Percentiles rank a stretch among this genome's conserved stretches.
phyloP scores from a whole-genome alignment of 2,113 vertebrate genomes.

The Rostratula benghalensis region DNA sequence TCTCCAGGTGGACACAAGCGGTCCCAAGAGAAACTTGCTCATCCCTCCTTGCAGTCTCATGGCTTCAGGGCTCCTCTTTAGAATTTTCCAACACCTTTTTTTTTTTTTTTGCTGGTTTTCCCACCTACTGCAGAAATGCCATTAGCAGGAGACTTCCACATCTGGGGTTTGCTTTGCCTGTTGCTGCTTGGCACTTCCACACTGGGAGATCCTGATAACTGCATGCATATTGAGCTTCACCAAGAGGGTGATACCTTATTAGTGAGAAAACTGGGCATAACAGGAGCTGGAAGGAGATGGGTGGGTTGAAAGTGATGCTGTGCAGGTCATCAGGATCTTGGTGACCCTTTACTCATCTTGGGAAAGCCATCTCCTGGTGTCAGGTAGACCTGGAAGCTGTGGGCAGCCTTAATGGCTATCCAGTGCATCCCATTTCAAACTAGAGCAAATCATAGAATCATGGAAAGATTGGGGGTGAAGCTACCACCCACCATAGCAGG shows the following conservation, averaged over 20 bases:
- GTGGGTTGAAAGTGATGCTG: neutral
- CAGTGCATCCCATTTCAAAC: neutral
- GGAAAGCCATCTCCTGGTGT: neutral
- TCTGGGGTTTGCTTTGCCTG: neutral
- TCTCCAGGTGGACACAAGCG: neutral
- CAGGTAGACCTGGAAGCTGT: neutral
- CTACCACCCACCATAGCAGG: accelerated
- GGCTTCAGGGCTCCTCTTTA: neutral
- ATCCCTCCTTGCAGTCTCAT: neutral
- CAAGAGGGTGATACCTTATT: neutral
- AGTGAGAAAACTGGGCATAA: neutral
- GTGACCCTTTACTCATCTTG: neutral
- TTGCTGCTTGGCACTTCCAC: neutral
- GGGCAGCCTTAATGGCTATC: neutral
- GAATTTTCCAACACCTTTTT: neutral
- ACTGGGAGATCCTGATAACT: neutral
- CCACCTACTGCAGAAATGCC: neutral
- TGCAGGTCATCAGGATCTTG: neutral
- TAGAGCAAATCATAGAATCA: neutral
- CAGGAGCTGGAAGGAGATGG: neutral
- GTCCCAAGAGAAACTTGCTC: neutral
- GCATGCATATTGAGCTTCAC: neutral
- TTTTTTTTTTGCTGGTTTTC: neutral
- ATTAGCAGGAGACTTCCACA: neutral
- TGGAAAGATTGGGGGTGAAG: neutral